A percentile compares a stretch with the other conserved stretches of the same genome.
phyloP scores from a whole-genome alignment of 2,113 vertebrate species.

The Acanthisitta chloris region DNA sequence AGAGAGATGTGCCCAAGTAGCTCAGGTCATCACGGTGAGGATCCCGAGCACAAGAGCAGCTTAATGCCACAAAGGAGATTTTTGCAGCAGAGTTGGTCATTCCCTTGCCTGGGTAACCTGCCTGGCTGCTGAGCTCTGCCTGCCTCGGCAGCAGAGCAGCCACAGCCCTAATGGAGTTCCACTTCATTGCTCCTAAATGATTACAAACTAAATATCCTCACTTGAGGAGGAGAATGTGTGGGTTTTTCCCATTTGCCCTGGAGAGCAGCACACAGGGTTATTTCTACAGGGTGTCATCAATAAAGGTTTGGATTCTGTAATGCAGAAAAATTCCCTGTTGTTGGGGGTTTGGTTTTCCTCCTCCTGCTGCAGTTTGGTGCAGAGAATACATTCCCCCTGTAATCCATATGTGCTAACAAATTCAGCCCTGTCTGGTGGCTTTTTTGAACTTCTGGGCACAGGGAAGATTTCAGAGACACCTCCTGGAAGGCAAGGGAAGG shows the following conservation, averaged over 20 bases:
- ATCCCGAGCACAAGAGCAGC: fast-evolving
- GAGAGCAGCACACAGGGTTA: background rate
- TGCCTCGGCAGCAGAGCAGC: background rate
- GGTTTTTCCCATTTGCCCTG: background rate
- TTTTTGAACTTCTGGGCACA: background rate
- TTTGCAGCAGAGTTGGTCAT: background rate
- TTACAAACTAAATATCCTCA: background rate
- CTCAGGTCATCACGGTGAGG: background rate
- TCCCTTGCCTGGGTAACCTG: background rate
- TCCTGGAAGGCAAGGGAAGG: slow-evolving; percentile 26
- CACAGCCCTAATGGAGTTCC: background rate
- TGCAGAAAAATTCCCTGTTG: background rate
- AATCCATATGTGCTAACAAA: background rate
- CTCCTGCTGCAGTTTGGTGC: background rate
- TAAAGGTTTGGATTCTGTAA: background rate
- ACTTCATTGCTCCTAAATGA: background rate
- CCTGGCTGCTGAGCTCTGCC: background rate
- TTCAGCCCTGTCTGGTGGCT: background rate
- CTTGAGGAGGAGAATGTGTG: background rate
- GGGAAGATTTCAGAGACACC: background rate
- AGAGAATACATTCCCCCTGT: fast-evolving
- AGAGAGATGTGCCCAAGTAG: background rate
- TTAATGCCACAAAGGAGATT: background rate
- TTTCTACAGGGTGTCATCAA: background rate
- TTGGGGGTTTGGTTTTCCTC: background rate